A percentile compares a stretch with the other conserved stretches of the same genome.
phyloP scores from a whole-genome alignment of 2,888 invertebrate species.

The Aromia moschata region DNA sequence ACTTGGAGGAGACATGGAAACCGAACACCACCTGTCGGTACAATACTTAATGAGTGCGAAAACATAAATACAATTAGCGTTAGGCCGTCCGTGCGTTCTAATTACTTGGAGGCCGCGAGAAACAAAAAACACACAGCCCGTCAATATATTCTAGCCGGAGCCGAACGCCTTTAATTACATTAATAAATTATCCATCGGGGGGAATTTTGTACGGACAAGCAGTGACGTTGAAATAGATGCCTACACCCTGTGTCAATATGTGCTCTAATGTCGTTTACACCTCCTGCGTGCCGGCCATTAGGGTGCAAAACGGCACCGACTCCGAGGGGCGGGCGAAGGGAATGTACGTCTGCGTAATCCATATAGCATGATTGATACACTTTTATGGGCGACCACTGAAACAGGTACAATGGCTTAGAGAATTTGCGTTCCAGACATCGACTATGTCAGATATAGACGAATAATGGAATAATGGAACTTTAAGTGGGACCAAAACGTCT shows the following conservation, averaged over 20 bases:
- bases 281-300: conserved; percentile 23
- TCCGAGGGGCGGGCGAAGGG: background rate
- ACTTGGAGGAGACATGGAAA: too few species aligned
- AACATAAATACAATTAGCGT: too few species aligned
- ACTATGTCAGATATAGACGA: too few species aligned
- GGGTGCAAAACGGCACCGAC: background rate
- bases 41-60: too few species aligned
- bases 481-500: too few species aligned
- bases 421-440: too few species aligned
- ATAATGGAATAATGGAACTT: too few species aligned
- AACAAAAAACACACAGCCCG: conserved; percentile 19
- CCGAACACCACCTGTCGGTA: too few species aligned
- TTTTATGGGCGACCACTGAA: background rate
- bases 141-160: conserved; percentile 33
- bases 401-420: too few species aligned
- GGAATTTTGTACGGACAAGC: conserved; percentile 31
- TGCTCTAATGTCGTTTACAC: conserved; percentile 34
- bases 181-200: conserved; percentile 34
- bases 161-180: conserved; percentile 35
- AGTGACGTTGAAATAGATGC: conserved; percentile 32
- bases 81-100: background rate
- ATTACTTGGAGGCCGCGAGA: conserved; percentile 25
- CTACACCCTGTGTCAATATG: conserved; percentile 37
- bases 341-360: too few species aligned
- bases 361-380: conserved; percentile 9